Evolutionary conservation across 2,888 invertebrate genomes (phyloP).

Genomic region (Drosophila kambysellisi): DNA sequence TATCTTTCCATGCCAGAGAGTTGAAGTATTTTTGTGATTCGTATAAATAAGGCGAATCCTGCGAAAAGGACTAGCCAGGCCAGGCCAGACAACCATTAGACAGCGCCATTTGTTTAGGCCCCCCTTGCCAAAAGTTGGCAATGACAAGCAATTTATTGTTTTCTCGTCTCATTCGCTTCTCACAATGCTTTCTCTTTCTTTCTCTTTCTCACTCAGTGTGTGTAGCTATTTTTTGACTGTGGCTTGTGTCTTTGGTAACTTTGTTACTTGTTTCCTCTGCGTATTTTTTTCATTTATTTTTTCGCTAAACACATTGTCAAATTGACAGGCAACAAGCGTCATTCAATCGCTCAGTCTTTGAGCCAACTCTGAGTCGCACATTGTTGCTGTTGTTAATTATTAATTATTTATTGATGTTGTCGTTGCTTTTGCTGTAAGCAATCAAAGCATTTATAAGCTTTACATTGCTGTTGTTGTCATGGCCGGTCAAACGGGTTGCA

Average conservation of each 20-base stretch:
- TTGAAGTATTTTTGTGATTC: neutral
- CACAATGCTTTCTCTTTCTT: conserved; percentile 1
- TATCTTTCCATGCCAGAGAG: neutral
- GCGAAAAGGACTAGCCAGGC: conserved; percentile 6
- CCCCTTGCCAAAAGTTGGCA: conserved; percentile 33
- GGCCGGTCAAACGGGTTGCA: conserved; percentile 43
- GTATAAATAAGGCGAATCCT: neutral
- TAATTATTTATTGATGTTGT: conserved; percentile 40
- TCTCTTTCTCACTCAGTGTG: neutral
- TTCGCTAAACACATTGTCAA: conserved; percentile 67
- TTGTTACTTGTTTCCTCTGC: neutral
- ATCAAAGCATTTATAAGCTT: conserved; percentile 29
- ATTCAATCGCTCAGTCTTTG: conserved; percentile 60
- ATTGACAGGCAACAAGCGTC: conserved; percentile 70
- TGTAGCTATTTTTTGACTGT: neutral
- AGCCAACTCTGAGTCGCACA: conserved; percentile 24
- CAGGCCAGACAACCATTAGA: conserved; percentile 58
- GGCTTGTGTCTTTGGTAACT: conserved; percentile 10
- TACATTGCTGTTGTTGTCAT: neutral
- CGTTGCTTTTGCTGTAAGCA: conserved; percentile 21
- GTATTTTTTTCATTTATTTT: conserved; percentile 17
- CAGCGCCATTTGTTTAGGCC: conserved; percentile 49
- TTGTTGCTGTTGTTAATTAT: conserved; percentile 52
- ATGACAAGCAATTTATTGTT: conserved; percentile 42
- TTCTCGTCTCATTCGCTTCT: neutral